These are phyloP conservation scores for Macquaria australasica DNA, from an alignment of 2,113 vertebrate species.

Conservation along the genomic window DNA sequence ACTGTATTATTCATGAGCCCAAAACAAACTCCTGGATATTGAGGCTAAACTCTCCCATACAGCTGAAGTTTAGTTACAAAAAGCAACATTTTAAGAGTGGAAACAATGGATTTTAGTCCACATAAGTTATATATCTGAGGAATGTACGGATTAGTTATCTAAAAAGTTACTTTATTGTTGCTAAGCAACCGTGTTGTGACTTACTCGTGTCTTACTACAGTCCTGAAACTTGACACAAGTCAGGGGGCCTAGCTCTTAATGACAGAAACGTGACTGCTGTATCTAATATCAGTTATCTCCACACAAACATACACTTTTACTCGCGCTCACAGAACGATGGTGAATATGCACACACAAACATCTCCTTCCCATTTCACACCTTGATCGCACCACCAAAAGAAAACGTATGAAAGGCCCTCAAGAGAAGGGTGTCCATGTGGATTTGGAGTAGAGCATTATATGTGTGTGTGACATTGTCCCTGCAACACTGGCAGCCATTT, in stretches of 20 bases:
- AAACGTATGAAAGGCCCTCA: slow-evolving; percentile 14
- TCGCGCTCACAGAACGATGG: not conserved
- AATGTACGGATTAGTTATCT: not conserved
- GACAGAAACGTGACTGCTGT: slow-evolving; percentile 13
- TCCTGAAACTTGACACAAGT: slow-evolving; percentile 60
- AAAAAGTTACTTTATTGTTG: not conserved
- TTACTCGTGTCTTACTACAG: not conserved
- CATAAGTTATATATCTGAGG: not conserved
- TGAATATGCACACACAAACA: not conserved
- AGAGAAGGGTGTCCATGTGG: slow-evolving; percentile 19
- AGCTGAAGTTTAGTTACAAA: not conserved
- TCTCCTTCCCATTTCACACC: not conserved
- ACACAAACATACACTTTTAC: slow-evolving; percentile 1
- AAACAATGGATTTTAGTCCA: not conserved
- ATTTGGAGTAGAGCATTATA: slow-evolving; percentile 1
- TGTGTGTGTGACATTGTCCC: slow-evolving; percentile 36
- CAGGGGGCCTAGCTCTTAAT: slow-evolving; percentile 5
- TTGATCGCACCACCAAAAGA: slow-evolving; percentile 29
- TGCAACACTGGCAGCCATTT: slow-evolving; percentile 44
- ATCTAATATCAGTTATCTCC: slow-evolving; percentile 39
- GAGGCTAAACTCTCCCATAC: not conserved
- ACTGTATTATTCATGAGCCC: slow-evolving; percentile 62
- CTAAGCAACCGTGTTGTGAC: not conserved
- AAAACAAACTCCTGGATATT: slow-evolving; percentile 5
- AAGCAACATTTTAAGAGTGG: not conserved